Percentiles rank a stretch among this genome's conserved stretches.
These are phyloP conservation scores for Drosophila ogumai DNA, from an alignment of 1,140 invertebrate genomes.

Conservation along the genomic window DNA sequence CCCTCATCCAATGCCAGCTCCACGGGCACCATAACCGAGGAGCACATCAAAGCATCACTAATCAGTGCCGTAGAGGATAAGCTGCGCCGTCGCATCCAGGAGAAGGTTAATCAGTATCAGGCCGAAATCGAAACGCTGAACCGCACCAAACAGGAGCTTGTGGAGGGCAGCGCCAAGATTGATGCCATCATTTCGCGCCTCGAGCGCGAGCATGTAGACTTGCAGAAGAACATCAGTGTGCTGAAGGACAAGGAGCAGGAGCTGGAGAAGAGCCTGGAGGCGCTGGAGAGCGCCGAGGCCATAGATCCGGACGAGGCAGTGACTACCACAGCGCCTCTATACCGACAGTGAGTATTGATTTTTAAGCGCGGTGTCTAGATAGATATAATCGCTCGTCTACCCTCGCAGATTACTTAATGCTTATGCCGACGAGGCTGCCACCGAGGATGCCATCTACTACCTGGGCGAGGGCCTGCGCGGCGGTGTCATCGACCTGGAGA, in stretches of 20 bases:
- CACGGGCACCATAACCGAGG: conserved; percentile 95
- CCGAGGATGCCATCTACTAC: conserved; percentile 99
- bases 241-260: conserved; percentile 95
- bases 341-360: conserved; percentile 91
- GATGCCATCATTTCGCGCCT: conserved; percentile 92
- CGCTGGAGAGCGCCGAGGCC: conserved; percentile 91
- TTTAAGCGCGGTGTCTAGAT: no score
- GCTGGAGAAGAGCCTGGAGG: conserved; percentile 92
- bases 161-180: conserved; percentile 93
- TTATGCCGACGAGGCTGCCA: conserved; percentile 98
- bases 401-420: conserved; percentile 93
- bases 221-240: conserved; percentile 94
- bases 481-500: conserved; percentile 97
- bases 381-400: neutral
- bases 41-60: conserved; percentile 97
- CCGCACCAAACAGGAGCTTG: conserved; percentile 95
- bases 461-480: conserved; percentile 97
- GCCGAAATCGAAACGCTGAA: conserved; percentile 96
- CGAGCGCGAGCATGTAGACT: conserved; percentile 93
- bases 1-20: conserved; percentile 58
- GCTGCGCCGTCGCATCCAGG: conserved; percentile 92
- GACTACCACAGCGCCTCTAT: conserved; percentile 97
- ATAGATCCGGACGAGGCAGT: conserved; percentile 98
- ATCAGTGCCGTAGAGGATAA: conserved; percentile 98
- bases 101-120: conserved; percentile 94